A percentile compares a stretch with the other conserved stretches of the same genome.
Evolutionary conservation across 1,140 invertebrate genomes (phyloP).

Genomic region (Leptinotarsa undecemlineata): DNA sequence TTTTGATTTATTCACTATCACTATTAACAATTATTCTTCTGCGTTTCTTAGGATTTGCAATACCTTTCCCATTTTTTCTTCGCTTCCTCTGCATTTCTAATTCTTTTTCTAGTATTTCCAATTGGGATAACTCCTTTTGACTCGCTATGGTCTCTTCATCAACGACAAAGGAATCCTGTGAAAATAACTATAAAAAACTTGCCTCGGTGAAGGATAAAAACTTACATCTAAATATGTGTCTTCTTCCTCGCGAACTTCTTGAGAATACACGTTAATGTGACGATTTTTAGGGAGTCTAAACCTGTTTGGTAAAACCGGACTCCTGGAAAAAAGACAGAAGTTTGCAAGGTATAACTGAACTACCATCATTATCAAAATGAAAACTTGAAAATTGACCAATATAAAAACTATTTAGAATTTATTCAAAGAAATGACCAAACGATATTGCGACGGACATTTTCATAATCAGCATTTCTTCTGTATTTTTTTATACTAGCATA

Average conservation of each 20-base stretch:
- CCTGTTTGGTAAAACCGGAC: slow-evolving; percentile 33
- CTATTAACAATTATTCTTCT: slow-evolving; percentile 35
- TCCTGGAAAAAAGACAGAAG: slow-evolving; percentile 21
- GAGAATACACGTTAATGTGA: slow-evolving; percentile 44
- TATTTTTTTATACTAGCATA: too few species aligned
- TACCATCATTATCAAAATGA: too few species aligned
- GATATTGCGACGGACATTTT: too few species aligned
- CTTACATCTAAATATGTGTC: slow-evolving; percentile 48
- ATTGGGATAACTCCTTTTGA: slow-evolving; percentile 40
- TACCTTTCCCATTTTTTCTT: slow-evolving; percentile 32
- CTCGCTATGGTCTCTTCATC: slow-evolving; percentile 36
- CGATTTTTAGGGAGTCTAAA: slow-evolving; percentile 39
- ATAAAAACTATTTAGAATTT: too few species aligned
- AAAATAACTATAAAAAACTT: not conserved
- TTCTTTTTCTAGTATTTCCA: slow-evolving; percentile 47
- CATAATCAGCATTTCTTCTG: too few species aligned
- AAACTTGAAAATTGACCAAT: too few species aligned
- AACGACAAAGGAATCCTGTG: slow-evolving; percentile 51
- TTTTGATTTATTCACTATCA: slow-evolving; percentile 40
- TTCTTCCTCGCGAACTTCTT: slow-evolving; percentile 36
- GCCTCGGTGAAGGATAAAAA: not conserved
- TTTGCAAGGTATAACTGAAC: too few species aligned
- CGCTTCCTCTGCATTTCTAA: slow-evolving; percentile 41
- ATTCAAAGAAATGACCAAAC: too few species aligned
- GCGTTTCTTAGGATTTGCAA: slow-evolving; percentile 32